A percentile compares a stretch with the other conserved stretches of the same genome.
Conservation (phyloP, 64 coral and sea anemone genomes). For the Acropora yongei region DNA sequence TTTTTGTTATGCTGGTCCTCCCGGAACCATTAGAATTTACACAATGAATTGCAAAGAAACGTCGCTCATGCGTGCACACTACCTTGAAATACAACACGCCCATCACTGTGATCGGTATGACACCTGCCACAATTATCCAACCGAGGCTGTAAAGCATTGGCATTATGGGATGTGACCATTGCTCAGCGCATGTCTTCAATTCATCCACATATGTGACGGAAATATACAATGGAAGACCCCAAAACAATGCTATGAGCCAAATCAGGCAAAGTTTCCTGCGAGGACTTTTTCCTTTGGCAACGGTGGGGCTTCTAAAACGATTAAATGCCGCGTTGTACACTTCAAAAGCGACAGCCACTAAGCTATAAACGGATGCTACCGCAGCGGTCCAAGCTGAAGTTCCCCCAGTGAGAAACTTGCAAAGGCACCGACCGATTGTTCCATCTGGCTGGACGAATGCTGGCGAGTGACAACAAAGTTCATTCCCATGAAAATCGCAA, state of each 20-base stretch:
- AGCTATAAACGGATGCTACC: slow-evolving; percentile 34
- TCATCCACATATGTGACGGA: slow-evolving; percentile 33
- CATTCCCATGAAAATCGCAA: slow-evolving; percentile 49
- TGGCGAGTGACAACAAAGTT: slow-evolving; percentile 13
- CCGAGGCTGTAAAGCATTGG: slow-evolving; percentile 30
- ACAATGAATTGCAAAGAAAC: too few relatives aligned
- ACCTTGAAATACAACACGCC: slow-evolving; percentile 51
- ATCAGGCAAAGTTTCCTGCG: background rate
- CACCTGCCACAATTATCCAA: slow-evolving; percentile 20
- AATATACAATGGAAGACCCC: slow-evolving; percentile 35
- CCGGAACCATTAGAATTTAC: too few relatives aligned
- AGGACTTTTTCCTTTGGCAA: background rate
- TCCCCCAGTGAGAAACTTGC: slow-evolving; percentile 16
- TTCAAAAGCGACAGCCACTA: slow-evolving; percentile 1
- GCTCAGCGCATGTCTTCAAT: background rate
- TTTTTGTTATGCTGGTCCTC: too few relatives aligned
- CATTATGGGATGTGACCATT: slow-evolving; percentile 12
- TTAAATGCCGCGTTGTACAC: background rate
- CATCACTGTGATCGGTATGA: slow-evolving; percentile 17
- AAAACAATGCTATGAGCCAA: slow-evolving; percentile 18
- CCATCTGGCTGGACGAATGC: slow-evolving; percentile 21
- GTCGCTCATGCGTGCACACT: background rate
- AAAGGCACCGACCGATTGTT: slow-evolving; percentile 12
- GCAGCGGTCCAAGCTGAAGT: slow-evolving; percentile 30
- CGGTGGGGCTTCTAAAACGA: background rate